Evolutionary conservation across 2,113 vertebrate species (phyloP).

Genomic region (Ploceus nigricollis): DNA sequence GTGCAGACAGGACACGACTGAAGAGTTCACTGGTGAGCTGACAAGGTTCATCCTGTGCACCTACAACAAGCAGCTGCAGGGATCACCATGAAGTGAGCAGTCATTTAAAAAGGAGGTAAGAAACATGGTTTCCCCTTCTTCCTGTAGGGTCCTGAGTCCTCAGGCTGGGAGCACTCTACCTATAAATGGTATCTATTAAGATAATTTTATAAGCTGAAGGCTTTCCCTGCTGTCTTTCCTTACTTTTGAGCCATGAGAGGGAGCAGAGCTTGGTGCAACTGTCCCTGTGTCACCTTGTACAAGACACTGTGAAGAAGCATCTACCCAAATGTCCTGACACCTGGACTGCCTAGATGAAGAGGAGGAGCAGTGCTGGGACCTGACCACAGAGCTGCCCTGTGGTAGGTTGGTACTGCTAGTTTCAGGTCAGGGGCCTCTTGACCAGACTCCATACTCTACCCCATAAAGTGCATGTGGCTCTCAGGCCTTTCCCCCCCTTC

Average conservation of each 20-base stretch:
- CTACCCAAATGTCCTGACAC: not conserved
- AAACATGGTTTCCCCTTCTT: not conserved
- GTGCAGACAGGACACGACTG: not conserved
- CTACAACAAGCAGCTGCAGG: not conserved
- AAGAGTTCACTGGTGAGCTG: not conserved
- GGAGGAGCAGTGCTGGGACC: not conserved
- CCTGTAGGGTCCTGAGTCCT: not conserved
- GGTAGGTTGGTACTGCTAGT: not conserved
- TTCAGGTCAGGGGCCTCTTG: not conserved
- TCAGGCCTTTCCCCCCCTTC: not conserved
- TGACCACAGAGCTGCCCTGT: not conserved
- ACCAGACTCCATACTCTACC: not conserved
- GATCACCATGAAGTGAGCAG: not conserved
- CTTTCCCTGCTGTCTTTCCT: not conserved
- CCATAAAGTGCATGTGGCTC: fast-evolving
- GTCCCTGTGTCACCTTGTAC: not conserved
- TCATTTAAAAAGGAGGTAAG: not conserved
- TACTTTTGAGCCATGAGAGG: not conserved
- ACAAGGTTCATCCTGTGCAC: not conserved
- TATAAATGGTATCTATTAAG: not conserved
- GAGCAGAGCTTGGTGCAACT: not conserved
- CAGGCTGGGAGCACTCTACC: not conserved
- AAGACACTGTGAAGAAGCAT: not conserved
- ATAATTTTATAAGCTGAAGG: not conserved
- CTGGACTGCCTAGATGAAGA: not conserved